phyloP scores from a whole-genome alignment of 2,888 invertebrate species.

The Cephus runcator region DNA sequence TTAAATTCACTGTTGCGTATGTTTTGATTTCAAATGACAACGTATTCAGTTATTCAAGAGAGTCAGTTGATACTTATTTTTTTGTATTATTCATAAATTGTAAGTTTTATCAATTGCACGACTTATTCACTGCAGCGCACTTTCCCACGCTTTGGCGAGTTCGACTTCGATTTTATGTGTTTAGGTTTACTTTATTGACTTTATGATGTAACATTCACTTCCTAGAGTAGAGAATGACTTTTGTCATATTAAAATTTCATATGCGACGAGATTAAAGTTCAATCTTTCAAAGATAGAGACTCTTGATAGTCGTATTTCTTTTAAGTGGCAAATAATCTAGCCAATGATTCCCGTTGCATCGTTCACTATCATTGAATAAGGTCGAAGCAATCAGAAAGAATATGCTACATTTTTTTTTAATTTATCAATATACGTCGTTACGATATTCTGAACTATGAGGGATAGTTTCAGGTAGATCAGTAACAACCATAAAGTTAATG shows the following conservation, averaged over 20 bases:
- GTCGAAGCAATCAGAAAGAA: not conserved
- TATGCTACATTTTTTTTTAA: not conserved
- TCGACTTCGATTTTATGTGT: not conserved
- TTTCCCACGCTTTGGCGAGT: not conserved
- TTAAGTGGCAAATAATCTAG: not conserved
- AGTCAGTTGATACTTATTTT: not conserved
- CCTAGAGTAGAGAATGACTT: not conserved
- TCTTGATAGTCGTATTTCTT: not conserved
- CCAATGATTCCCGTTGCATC: not conserved
- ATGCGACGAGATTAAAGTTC: not conserved
- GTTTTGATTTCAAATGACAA: not conserved
- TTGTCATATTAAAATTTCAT: not conserved
- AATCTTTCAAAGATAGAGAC: not conserved
- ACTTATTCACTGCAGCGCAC: not conserved
- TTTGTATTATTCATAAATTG: not conserved
- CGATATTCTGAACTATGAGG: not conserved
- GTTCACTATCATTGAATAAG: not conserved
- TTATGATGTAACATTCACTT: not conserved
- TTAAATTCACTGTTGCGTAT: not conserved
- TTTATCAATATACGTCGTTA: not conserved
- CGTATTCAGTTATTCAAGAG: not conserved
- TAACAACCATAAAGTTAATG: not conserved
- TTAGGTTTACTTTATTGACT: not conserved
- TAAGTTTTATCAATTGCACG: not conserved
- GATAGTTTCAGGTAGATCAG: not conserved